phyloP scores from a whole-genome alignment of 2,113 vertebrate species.

The Tringa solitaria region DNA sequence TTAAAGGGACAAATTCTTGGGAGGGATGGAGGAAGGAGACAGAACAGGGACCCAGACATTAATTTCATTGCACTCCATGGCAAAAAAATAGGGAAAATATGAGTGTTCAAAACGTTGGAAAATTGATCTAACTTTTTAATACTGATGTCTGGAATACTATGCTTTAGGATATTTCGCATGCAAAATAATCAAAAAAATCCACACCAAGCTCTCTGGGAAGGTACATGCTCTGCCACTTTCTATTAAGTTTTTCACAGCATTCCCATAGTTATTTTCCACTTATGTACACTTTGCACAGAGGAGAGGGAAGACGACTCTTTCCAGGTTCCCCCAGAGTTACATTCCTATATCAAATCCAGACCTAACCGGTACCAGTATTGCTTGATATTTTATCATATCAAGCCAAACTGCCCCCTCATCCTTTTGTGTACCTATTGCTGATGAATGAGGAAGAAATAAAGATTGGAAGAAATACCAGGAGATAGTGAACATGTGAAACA shows the following conservation, averaged over 20 bases:
- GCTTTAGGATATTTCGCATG: neutral
- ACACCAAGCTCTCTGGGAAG: neutral
- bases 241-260: neutral
- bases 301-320: neutral
- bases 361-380: neutral
- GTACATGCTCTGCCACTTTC: neutral
- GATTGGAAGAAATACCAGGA: neutral
- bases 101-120: neutral
- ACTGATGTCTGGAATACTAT: neutral
- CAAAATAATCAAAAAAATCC: neutral
- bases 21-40: neutral
- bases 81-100: neutral
- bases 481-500: neutral
- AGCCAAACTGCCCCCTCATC: neutral
- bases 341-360: neutral
- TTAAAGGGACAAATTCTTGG: neutral
- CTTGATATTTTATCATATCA: neutral
- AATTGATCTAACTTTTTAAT: neutral
- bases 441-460: neutral
- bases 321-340: neutral
- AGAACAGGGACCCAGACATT: neutral
- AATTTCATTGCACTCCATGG: neutral
- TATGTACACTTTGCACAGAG: neutral
- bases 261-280: neutral
- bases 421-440: neutral